phyloP scores from a whole-genome alignment of 2,888 invertebrate genomes.

The Parapristionchus giblindavisi region DNA sequence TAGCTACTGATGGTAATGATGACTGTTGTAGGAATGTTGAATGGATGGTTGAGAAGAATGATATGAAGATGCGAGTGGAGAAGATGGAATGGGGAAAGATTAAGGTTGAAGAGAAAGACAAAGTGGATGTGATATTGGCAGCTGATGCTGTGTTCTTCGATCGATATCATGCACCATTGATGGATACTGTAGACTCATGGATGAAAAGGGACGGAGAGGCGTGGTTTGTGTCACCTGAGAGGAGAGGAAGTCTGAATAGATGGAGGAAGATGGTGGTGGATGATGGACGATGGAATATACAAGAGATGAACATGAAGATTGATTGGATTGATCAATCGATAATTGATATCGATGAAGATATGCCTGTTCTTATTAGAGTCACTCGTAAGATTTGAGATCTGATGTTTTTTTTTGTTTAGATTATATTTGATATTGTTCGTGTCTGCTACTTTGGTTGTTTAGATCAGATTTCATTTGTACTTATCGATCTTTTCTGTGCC shows the following conservation, averaged over 20 bases:
- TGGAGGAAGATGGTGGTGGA: conserved; percentile 44
- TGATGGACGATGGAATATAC: conserved; percentile 33
- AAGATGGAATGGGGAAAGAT: conserved; percentile 24
- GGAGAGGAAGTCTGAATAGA: conserved; percentile 46
- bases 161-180: conserved; percentile 41
- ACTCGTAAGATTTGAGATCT: conserved; percentile 5
- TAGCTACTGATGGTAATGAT: conserved; percentile 52
- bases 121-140: conserved; percentile 50
- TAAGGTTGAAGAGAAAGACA: conserved; percentile 3
- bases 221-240: conserved; percentile 46
- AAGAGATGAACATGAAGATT: conserved; percentile 28
- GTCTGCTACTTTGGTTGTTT: background rate
- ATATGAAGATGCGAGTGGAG: conserved; percentile 21
- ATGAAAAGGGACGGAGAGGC: conserved; percentile 39
- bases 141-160: conserved; percentile 58
- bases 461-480: no score
- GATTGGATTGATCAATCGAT: no score
- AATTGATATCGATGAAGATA: conserved; percentile 30
- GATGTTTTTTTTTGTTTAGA: background rate
- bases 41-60: conserved; percentile 25
- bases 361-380: conserved; percentile 24
- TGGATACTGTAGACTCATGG: conserved; percentile 40
- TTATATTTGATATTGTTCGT: background rate
- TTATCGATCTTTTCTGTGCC: no score
- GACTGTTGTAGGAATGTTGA: conserved; percentile 41